Evolutionary conservation across 2,113 vertebrate genomes (phyloP).

Genomic region (Cololabis saira): DNA sequence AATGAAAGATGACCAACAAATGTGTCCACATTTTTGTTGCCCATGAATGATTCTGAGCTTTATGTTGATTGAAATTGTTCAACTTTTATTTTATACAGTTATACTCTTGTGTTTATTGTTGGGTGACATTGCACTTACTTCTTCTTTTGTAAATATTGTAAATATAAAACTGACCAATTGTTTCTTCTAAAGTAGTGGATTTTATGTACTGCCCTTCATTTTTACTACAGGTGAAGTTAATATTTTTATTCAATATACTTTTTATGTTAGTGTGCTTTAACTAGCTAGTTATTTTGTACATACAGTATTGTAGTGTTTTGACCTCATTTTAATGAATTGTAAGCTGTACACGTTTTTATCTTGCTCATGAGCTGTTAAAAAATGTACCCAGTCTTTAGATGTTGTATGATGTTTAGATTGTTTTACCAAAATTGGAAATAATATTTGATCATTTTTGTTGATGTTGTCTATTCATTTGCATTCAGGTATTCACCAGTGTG

Average conservation of each 20-base stretch:
- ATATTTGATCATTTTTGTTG: no score
- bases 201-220: not conserved
- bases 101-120: slow-evolving; percentile 26
- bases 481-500: not conserved
- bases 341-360: no score
- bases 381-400: no score
- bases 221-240: slow-evolving; percentile 4
- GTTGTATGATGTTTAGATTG: no score
- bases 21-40: no score
- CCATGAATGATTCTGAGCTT: slow-evolving; percentile 25
- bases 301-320: not conserved
- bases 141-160: slow-evolving; percentile 62
- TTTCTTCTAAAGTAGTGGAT: slow-evolving; percentile 21
- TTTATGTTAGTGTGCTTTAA: not conserved
- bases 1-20: no score
- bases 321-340: not conserved
- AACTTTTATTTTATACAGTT: slow-evolving; percentile 43
- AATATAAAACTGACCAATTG: not conserved
- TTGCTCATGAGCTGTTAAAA: no score
- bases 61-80: slow-evolving; percentile 13
- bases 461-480: not conserved
- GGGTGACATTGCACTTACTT: slow-evolving; percentile 65
- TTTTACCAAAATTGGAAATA: no score
- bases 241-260: not conserved
- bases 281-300: slow-evolving; percentile 3